Base-by-base conservation (phyloP, 2,888 invertebrate species). In the Panopea generosa region DNA sequence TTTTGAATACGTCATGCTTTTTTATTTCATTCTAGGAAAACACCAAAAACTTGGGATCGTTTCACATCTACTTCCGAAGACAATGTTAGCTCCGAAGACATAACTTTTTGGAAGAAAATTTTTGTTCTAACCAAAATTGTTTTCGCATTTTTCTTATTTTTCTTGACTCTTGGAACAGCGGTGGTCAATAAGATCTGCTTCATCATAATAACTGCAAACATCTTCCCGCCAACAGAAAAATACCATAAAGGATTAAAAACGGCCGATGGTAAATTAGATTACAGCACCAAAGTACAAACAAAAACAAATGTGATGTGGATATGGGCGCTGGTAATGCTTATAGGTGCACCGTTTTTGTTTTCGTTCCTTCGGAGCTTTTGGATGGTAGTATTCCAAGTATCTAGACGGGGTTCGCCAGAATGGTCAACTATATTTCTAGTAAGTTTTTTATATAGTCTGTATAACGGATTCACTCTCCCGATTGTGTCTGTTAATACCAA, bases 221-320 rank as follows among this genome's bases (percentile, higher is more conserved):
- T 85, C 22, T 75, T 71, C 33, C 75, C 77, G 18, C 22, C 40
- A 18, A 14, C 4, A 4, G 33, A 11, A 7, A 7, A 7, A 4
- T 4, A 24, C 3, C 24, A 20, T 6, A 68, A 14, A 2, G n/a
- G n/a, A n/a, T 20, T 61, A 9, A 67, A 62, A 20, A 22, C 47
- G 0, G 45, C 38, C 18, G 56, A 59, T 22, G 24, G n/a, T 6
- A 20, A 49, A 16, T 40, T 56, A 18, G 49, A 62, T 22, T 67
- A 68, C 43, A 18, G 16, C 11, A 1, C 11, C 1, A n/a, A n/a
- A n/a, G 18, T 20, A 24, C 6, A 3, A 22, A 24, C 3, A 0
- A 18, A 61, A n/a, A 79, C 77, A 22, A 81, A 88, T 55, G 85
- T 86, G 3, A 71, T 79, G n/a, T 89, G 88, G 89, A 79, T 89